Evolutionary conservation across 2,113 vertebrate species (phyloP).

Genomic region (Pycnonotus jocosus): DNA sequence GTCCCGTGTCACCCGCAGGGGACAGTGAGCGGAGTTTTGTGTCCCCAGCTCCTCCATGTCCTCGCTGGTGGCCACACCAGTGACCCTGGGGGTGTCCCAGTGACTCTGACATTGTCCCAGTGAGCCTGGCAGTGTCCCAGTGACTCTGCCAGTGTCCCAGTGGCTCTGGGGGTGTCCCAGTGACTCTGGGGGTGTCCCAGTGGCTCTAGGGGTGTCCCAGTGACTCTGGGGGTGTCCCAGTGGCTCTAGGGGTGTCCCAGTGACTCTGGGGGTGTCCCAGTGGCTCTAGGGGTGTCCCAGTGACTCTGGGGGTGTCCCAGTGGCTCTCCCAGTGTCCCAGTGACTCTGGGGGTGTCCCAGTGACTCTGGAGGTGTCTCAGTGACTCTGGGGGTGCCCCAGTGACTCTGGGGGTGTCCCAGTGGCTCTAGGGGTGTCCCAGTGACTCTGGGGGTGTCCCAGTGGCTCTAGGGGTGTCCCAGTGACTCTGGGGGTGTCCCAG

Average conservation of each 20-base stretch:
- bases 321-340: too few relatives aligned
- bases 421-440: neutral
- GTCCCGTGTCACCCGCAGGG: neutral
- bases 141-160: neutral
- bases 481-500: neutral
- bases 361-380: neutral
- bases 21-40: fast-evolving
- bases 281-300: fast-evolving
- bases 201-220: neutral
- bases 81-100: fast-evolving
- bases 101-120: fast-evolving
- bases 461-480: too few relatives aligned
- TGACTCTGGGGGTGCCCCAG: fast-evolving
- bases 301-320: fast-evolving
- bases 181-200: neutral
- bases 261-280: neutral
- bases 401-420: fast-evolving
- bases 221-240: neutral
- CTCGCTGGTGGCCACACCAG: fast-evolving
- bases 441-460: too few relatives aligned
- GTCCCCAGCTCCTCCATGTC: too few relatives aligned
- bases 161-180: fast-evolving
- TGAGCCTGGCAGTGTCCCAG: fast-evolving
- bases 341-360: too few relatives aligned
- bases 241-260: neutral